Evolutionary conservation across 2,888 invertebrate genomes (phyloP).

Genomic region (Bursaphelenchus okinawaensis): DNA sequence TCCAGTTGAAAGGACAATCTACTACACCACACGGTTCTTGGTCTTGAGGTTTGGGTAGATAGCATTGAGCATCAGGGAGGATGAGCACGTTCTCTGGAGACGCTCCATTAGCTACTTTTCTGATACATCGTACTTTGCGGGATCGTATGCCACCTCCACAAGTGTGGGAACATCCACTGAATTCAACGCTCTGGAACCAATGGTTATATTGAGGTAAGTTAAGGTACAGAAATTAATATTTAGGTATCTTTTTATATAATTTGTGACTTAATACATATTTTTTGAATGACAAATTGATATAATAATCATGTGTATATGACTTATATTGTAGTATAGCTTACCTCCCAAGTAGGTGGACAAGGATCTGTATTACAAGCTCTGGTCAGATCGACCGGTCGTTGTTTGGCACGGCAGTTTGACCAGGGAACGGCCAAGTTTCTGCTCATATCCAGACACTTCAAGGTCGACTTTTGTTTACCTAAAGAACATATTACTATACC

Average conservation of each 20-base stretch:
- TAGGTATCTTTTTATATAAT: neutral
- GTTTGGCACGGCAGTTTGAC: conserved; percentile 78
- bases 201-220: neutral
- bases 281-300: too few relatives aligned
- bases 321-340: too few relatives aligned
- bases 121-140: conserved; percentile 75
- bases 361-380: conserved; percentile 84
- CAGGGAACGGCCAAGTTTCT: conserved; percentile 66
- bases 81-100: conserved; percentile 81
- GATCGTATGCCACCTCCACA: conserved; percentile 91
- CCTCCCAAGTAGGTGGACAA: conserved; percentile 74
- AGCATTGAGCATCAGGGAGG: conserved; percentile 88
- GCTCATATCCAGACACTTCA: conserved; percentile 38
- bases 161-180: conserved; percentile 72
- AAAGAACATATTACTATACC: neutral
- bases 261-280: conserved; percentile 5
- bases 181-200: conserved; percentile 32
- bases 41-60: conserved; percentile 63
- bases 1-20: conserved; percentile 87
- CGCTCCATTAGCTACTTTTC: conserved; percentile 65
- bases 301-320: too few relatives aligned
- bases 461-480: conserved; percentile 47
- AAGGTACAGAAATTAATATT: conserved; percentile 6
- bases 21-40: conserved; percentile 78
- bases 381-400: conserved; percentile 80